Evolutionary conservation across 37 sponge, comb jelly and placozoan species (phyloP), one percentile per base, ranked within the genome.

Genomic region (Halisarca cf. caerulea): DNA sequence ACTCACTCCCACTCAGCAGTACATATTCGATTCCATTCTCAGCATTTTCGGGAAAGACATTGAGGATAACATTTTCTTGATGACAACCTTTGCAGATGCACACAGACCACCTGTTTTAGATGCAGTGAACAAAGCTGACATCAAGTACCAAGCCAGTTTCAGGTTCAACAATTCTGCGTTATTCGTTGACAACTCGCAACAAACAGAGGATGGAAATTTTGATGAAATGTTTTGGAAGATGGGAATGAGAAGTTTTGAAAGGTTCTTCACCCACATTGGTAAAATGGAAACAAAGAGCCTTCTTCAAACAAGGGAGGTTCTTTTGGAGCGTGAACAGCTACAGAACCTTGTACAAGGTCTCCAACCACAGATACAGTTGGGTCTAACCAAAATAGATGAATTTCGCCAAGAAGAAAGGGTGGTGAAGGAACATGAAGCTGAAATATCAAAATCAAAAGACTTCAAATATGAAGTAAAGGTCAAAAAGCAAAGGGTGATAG

Each of bases 31-130:
- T 20, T 83, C 90, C 14, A 84, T 93, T 62, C 74, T 93, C 17
- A 20, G 83, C 27, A 66, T 87, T 8, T 84, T 71, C 72, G 84
- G 84, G 9, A 70, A 72, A 44, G 84, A 84, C 58, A 72, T 84
- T 32, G 40, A 5, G 0, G 36, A 38, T 24, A 84, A 84, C 72
- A 83, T 92, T n/a, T 87, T 93, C 37, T 43, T 93, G 23, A 93
- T 93, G 94, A 78, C 53, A 32, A 93, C 94, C 0, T 93, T 93
- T 90, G 90, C 88, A 38, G 94, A 93, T 90, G 85, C 85, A 2
- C 37, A 54, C 1, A 57, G 75, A 25, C 91, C 90, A 24, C 90
- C 90, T 35, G 83, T 90, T 0, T 18, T 93, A 8, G 83, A 36
- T 68, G 94, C 91, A 20, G 53, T 90, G 32, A 82, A 64, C 45